Conservation (phyloP, 2,113 vertebrate genomes). For the Cisticola juncidis region DNA sequence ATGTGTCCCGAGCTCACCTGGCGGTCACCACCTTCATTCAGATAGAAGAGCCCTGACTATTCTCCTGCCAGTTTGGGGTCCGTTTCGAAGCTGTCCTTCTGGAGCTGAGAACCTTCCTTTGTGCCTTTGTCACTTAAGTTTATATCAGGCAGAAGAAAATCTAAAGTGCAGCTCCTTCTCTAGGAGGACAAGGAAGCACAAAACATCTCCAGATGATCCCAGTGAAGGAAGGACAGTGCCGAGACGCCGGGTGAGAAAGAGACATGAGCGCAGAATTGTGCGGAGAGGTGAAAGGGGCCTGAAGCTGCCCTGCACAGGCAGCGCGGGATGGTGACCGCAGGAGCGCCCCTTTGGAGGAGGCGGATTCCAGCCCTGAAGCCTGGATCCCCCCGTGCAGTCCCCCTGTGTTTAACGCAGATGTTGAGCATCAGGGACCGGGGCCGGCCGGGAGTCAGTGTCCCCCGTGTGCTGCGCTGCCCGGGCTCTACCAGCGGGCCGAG, state of each 20-base stretch:
- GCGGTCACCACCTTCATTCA: neutral
- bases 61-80: neutral
- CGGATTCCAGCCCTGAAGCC: accelerated
- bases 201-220: neutral
- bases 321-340: too few species aligned
- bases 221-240: neutral
- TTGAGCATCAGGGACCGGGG: accelerated
- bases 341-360: neutral
- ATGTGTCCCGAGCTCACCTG: neutral
- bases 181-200: neutral
- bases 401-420: accelerated
- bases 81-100: neutral
- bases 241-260: neutral
- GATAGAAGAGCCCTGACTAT: neutral
- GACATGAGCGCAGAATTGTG: accelerated
- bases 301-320: accelerated
- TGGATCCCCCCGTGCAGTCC: accelerated
- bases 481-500: accelerated
- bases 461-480: neutral
- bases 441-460: neutral
- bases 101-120: neutral
- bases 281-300: neutral
- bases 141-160: neutral
- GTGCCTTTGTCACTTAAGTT: neutral
- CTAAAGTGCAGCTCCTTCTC: neutral